Evolutionary conservation across 2,113 vertebrate species (phyloP), one percentile per base, ranked within the genome.

Genomic region (Chitala chitala): DNA sequence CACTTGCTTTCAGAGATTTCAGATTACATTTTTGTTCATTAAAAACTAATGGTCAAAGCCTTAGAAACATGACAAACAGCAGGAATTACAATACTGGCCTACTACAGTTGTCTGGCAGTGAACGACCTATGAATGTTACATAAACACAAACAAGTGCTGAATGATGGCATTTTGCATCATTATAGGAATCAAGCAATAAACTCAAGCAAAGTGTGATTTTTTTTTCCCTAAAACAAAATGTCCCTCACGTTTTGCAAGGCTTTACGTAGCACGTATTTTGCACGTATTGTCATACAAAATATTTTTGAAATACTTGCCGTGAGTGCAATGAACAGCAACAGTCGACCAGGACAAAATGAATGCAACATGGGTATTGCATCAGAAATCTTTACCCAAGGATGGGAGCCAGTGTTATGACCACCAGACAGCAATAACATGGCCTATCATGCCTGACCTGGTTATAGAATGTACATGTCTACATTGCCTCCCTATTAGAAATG

Each of bases 121-220:
- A 69, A 76, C 64, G 78, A 81, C 77, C 56, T 63, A 69, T 79
- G 80, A 82, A 82, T 79, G 80, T 82, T 76, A 72, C 65, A 22
- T 33, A 12, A 38, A 22, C 56, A 73, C 29, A 69, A 26, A 15
- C 12, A 50, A 69, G 50, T 50, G 15, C 12, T 31, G 42, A 48
- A 50, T 69, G n/a, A n/a, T 15, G 10, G 22, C 24, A 12, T 29
- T 29, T 3, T 26, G 65, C 65, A 48, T 50, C 24, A 48, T 22
- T 46, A 26, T 29, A 42, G 64, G 44, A 69, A 74, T 5, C 33
- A 36, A 76, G 75, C 75, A 77, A 77, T 74, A 74, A 74, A 15
- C 46, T 59, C 33, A 36, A 33, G n/a, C n/a, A 58, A 50, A 54
- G 9, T 24, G 56, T 48, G 31, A 1, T 72, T 22, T 33, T n/a